Evolutionary conservation across 2,797 vertebrate genomes (phyloP), one percentile per base, ranked within the genome.

Genomic region (Sebastes itinus): DNA sequence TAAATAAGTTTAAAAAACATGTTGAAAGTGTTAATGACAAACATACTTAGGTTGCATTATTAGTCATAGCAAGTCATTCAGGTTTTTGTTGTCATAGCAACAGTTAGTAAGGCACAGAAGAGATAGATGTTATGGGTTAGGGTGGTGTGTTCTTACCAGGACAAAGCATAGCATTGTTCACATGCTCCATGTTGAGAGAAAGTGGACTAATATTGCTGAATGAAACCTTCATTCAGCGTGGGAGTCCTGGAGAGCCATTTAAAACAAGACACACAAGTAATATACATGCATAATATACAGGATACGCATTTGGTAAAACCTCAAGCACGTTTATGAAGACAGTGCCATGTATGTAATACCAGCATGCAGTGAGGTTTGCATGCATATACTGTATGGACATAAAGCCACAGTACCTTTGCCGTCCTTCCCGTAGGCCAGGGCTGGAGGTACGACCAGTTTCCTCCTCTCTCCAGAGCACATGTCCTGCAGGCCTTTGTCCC

Each of bases 391-490:
- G 16, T 52, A 25, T 0, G 4, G 23, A 49, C 8, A 46, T n/a
- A 13, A 23, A n/a, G 25, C 16, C n/a, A 5, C 5, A 3, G 20
- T 87, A 99, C 99, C 99, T 97, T 96, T 98, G 42, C 99, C 98
- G 83, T 99, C 97, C 94, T 98, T 99, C 74, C 99, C 99, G 71
- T 99, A 99, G 77, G 96, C 99, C 84, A 99, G 93, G 6, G 94
- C 92, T 32, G 98, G 96, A 81, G 99, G 99, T 65, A 99, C 59
- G 60, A 93, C 91, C 7, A 99, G 95, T 62, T 97, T 98, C 88
- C 98, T 94, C 93, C 97, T 99, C 91, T 99, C 99, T 83, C 98
- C 98, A 13, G 96, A 75, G 78, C 99, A 99, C 99, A 99, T 99
- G 78, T 96, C 95, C 90, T 96, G 96, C 80, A 99, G 94, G 49